These are phyloP conservation scores for Platalea minor DNA, from an alignment of 2,797 vertebrate genomes.

Conservation along the genomic window DNA sequence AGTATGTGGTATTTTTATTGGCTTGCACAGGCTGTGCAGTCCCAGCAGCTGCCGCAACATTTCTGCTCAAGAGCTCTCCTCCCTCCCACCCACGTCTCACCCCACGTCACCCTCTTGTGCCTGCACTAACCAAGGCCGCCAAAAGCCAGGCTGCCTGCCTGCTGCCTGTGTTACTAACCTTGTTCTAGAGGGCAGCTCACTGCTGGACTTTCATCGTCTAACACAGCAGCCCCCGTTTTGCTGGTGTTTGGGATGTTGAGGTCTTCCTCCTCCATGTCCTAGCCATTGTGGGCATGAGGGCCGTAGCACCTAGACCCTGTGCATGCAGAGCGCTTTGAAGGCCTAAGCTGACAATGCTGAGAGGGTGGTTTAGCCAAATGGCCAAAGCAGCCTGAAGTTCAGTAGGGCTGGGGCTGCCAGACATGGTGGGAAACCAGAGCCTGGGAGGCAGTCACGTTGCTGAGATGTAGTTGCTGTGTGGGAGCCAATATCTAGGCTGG, in stretches of 20 bases:
- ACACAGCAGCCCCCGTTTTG: background rate
- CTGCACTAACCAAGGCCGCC: background rate
- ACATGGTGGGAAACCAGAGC: background rate
- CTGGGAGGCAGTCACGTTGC: background rate
- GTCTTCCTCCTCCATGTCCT: background rate
- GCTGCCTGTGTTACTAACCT: constrained; percentile 18
- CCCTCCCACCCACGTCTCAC: background rate
- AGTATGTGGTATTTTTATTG: constrained; percentile 67
- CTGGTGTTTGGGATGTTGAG: background rate
- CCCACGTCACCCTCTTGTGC: background rate
- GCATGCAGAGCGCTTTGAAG: background rate
- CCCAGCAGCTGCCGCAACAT: background rate
- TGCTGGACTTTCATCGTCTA: background rate
- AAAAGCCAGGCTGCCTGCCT: background rate
- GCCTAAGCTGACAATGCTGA: background rate
- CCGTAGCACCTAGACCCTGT: background rate
- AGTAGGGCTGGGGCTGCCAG: background rate
- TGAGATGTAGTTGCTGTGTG: background rate
- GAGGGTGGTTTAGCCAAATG: background rate
- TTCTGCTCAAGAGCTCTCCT: constrained; percentile 35
- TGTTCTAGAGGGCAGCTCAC: background rate
- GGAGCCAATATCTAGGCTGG: background rate
- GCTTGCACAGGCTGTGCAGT: constrained; percentile 48
- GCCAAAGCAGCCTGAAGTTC: background rate
- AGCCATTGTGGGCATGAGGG: background rate